phyloP scores from a whole-genome alignment of 2,888 invertebrate species.

The Heliconius ismenius region DNA sequence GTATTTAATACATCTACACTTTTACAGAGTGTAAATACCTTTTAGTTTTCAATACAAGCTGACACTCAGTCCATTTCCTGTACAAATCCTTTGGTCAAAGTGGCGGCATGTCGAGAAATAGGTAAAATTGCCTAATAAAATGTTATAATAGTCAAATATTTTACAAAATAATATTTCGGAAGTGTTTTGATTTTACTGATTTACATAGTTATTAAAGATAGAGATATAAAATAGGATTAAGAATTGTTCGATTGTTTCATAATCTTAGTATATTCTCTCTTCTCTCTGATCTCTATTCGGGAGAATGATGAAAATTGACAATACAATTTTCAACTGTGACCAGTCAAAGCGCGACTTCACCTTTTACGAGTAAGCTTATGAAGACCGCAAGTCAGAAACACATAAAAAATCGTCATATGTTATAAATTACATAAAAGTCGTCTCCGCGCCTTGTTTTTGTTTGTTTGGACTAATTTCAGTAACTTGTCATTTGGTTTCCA shows the following conservation, averaged over 20 bases:
- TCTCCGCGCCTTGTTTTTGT: background rate
- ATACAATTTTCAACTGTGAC: background rate
- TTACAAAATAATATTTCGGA: background rate
- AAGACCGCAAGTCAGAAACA: background rate
- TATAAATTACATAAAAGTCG: constrained; percentile 10
- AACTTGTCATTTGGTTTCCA: background rate
- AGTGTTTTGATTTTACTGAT: too few relatives aligned
- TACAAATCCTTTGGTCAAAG: constrained; percentile 2
- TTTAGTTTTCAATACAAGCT: constrained; percentile 13
- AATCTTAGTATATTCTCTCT: too few relatives aligned
- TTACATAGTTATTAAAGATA: too few relatives aligned
- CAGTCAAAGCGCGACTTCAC: too few relatives aligned
- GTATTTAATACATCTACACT: constrained; percentile 24
- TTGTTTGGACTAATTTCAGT: constrained; percentile 12
- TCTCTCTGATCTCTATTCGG: too few relatives aligned
- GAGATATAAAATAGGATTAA: too few relatives aligned
- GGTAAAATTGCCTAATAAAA: constrained; percentile 25
- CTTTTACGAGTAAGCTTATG: background rate
- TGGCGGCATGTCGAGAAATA: constrained; percentile 6
- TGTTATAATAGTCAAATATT: background rate
- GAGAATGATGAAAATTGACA: too few relatives aligned
- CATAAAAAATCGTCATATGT: background rate
- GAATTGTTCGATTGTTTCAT: too few relatives aligned
- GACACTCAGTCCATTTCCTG: constrained; percentile 17
- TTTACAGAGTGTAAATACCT: constrained; percentile 31